A percentile compares a stretch with the other conserved stretches of the same genome.
phyloP scores from a whole-genome alignment of 2,797 vertebrate species.

The Lacerta agilis region DNA sequence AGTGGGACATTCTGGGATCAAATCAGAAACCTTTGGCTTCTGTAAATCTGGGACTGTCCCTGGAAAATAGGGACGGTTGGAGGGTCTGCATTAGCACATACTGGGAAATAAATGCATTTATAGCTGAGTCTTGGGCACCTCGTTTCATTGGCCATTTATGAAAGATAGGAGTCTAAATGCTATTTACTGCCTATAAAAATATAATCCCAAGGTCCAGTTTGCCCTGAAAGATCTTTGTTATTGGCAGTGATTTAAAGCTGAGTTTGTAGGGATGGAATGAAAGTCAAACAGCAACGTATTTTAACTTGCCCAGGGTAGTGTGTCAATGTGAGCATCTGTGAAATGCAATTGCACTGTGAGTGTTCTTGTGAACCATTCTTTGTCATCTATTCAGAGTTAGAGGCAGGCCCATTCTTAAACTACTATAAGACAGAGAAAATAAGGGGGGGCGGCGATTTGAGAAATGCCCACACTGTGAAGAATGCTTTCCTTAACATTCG shows the following conservation, averaged over 20 bases:
- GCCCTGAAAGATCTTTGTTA: slow-evolving; percentile 8
- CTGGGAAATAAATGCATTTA: slow-evolving; percentile 19
- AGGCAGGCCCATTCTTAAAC: slow-evolving; percentile 19
- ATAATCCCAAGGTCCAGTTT: slow-evolving; percentile 27
- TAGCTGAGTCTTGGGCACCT: neutral
- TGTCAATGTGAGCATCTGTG: neutral
- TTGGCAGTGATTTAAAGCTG: slow-evolving; percentile 23
- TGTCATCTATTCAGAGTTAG: slow-evolving; percentile 25
- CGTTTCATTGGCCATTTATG: slow-evolving; percentile 23
- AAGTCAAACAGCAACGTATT: slow-evolving; percentile 40
- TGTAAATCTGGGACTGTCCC: too few species aligned
- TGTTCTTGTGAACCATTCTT: neutral
- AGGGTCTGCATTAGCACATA: neutral
- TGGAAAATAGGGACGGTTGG: too few species aligned
- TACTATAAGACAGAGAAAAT: neutral
- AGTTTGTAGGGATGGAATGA: slow-evolving; percentile 17
- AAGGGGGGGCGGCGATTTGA: neutral
- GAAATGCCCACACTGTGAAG: neutral
- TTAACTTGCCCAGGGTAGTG: slow-evolving; percentile 10
- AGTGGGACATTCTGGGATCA: too few species aligned
- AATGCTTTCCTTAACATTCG: neutral
- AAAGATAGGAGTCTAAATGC: slow-evolving; percentile 8
- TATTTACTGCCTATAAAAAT: slow-evolving; percentile 36
- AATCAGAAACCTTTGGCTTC: too few species aligned
- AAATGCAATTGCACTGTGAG: slow-evolving; percentile 26